Evolutionary conservation across 2,113 vertebrate species (phyloP).

Genomic region (Seriola quinqueradiata): DNA sequence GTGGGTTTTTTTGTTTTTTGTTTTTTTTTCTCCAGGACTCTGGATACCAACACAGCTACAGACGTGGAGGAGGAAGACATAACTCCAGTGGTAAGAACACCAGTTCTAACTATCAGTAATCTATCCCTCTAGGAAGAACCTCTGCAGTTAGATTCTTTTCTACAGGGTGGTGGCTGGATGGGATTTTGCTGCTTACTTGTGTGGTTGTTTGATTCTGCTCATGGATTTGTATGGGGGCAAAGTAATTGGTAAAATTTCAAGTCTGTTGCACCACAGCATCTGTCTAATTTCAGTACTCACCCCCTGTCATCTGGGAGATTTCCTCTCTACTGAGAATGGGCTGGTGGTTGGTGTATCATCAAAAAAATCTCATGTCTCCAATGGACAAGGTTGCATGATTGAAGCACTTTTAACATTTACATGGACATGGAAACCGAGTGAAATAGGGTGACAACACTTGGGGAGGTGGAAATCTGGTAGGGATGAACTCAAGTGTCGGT

Average conservation of each 20-base stretch:
- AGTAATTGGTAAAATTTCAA: too few species aligned
- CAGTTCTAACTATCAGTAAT: neutral
- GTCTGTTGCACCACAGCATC: too few species aligned
- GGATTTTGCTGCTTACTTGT: neutral
- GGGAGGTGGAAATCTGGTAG: neutral
- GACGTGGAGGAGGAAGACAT: constrained; percentile 85
- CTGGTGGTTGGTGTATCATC: neutral
- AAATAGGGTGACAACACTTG: too few species aligned
- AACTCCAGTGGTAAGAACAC: constrained; percentile 87
- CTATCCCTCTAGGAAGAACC: neutral
- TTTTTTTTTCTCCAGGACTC: constrained; percentile 83
- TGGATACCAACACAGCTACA: constrained; percentile 89
- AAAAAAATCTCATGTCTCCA: neutral
- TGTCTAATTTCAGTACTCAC: too few species aligned
- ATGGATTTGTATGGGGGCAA: neutral
- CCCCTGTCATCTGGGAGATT: too few species aligned
- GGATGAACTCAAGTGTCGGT: neutral
- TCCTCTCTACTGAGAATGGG: too few species aligned
- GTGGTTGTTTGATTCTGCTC: neutral
- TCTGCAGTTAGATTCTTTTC: neutral
- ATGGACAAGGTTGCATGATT: too few species aligned
- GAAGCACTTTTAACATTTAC: too few species aligned
- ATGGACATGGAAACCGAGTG: too few species aligned
- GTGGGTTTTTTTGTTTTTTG: neutral
- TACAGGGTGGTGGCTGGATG: neutral